Conservation (phyloP, 2,113 vertebrate genomes). For the Cephalopterus ornatus region DNA sequence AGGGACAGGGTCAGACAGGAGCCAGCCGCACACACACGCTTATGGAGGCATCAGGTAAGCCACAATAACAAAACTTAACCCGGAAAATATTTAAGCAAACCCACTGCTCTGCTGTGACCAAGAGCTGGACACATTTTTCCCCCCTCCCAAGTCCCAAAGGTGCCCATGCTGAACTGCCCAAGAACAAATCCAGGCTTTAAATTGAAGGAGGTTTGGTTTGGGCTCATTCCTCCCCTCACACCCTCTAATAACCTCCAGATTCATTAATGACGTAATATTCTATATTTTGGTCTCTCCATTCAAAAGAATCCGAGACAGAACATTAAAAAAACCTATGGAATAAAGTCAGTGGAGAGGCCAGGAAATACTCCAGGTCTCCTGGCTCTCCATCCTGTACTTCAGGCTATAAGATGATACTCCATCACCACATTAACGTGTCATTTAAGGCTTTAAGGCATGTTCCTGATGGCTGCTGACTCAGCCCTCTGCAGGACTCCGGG, state of each 20-base stretch:
- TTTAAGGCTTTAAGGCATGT: not conserved
- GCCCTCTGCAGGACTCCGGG: not conserved
- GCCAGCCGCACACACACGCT: accelerated
- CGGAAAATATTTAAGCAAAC: not conserved
- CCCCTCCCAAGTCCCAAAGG: not conserved
- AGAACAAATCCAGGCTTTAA: not conserved
- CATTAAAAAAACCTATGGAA: not conserved
- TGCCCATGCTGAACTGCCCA: not conserved
- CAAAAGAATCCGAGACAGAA: not conserved
- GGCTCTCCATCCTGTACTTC: not conserved
- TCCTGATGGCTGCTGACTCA: constrained; percentile 12
- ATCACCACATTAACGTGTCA: not conserved
- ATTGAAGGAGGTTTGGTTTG: not conserved
- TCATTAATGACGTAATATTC: not conserved
- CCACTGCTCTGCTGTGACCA: not conserved
- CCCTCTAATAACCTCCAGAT: not conserved
- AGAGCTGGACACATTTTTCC: accelerated
- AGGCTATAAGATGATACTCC: not conserved
- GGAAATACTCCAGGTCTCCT: not conserved
- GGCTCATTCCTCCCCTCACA: not conserved
- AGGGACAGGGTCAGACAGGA: accelerated
- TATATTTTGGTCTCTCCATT: not conserved
- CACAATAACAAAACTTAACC: accelerated
- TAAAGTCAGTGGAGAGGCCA: not conserved
- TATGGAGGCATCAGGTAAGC: not conserved